Base-by-base conservation (phyloP, 2,888 invertebrate genomes). In the Tetrapedia diversipes region DNA sequence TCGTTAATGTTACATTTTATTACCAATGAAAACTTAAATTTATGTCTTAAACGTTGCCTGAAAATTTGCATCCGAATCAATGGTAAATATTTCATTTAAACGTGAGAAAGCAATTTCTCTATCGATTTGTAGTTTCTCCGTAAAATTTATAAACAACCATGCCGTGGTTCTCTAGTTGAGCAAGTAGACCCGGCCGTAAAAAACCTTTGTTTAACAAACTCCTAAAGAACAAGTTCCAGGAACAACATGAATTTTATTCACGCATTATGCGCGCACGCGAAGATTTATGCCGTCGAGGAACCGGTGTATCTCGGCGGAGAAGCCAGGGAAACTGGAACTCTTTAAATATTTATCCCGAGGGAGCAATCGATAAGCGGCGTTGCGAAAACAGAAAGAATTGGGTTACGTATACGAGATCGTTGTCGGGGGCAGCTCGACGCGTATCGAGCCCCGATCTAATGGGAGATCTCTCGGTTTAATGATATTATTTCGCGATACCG, bases 401-500 rank as follows among this genome's bases (percentile, higher is more conserved):
- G 34, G 19, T 39, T 66, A 27, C 37, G 56, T 27, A 22, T 47
- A 54, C 16, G 39, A 43, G 61, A 57, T 56, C 39, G 66, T 53
- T 59, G 65, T 37, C 71, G 24, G 16, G n/a, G 41, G 47, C 11
- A 32, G 53, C 75, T 74, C 79, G 74, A 82, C 77, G 76, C 78
- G 80, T 78, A 57, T 47, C 37, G 43, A 37, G 19, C 64, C 47
- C 47, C 27, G 51, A 80, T 81, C 81, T 82, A 84, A 85, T 74
- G 79, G 83, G 71, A 81, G 82, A 86, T 86, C 83, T 83, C 84
- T 80, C 85, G 86, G 86, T 89, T 88, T 86, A 86, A 84, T 83
- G 86, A 86, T 84, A 87, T 88, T 88, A 88, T 89, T 88, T 79
- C 68, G 80, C 77, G 84, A 89, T 89, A 87, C 80, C 67, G 75